phyloP scores from a whole-genome alignment of 2,797 vertebrate species.

The Catamblyrhynchus diadema region DNA sequence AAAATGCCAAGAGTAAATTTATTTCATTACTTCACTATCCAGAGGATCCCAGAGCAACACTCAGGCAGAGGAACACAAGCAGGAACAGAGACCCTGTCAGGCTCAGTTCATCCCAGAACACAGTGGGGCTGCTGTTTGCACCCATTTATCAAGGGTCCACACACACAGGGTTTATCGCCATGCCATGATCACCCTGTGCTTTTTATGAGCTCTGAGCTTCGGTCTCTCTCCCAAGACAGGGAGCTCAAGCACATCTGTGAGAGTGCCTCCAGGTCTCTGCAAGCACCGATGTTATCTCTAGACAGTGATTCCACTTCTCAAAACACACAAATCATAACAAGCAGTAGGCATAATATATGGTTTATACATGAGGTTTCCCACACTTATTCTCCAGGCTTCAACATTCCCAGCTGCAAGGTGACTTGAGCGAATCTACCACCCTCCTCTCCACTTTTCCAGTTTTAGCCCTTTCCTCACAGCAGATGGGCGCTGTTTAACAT shows the following conservation, averaged over 20 bases:
- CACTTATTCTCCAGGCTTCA: background rate
- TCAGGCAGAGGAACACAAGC: too few species aligned
- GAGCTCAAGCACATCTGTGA: accelerated
- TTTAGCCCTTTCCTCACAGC: background rate
- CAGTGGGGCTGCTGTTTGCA: accelerated
- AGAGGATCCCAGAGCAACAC: background rate
- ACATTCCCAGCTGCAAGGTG: background rate
- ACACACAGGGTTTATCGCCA: background rate
- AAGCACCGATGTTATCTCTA: background rate
- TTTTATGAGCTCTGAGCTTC: background rate
- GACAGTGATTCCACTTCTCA: background rate
- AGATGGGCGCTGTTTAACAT: background rate
- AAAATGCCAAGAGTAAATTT: background rate
- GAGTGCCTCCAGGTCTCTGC: background rate
- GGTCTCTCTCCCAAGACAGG: background rate
- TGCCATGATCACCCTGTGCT: background rate
- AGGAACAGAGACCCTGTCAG: too few species aligned
- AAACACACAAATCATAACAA: background rate
- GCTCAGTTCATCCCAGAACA: background rate
- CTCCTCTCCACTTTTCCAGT: background rate
- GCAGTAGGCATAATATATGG: background rate
- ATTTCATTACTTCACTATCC: background rate
- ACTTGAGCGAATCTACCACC: background rate
- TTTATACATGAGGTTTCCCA: background rate
- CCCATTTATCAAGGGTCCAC: accelerated